Evolutionary conservation across 2,888 invertebrate genomes (phyloP).

Genomic region (Caenorhabditis sulstoni): DNA sequence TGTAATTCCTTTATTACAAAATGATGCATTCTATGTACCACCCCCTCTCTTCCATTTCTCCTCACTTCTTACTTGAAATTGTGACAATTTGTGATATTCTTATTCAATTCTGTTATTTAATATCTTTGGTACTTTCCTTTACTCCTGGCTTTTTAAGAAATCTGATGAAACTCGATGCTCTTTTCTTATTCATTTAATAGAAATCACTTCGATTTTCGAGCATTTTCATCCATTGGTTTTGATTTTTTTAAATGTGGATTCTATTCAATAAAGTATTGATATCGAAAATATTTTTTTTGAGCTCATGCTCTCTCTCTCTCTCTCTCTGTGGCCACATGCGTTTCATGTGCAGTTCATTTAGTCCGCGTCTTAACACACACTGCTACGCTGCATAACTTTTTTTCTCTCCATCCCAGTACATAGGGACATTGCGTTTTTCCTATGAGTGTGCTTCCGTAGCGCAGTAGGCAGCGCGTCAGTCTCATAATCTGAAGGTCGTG

Average conservation of each 20-base stretch:
- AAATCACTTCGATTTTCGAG: slow-evolving; percentile 32
- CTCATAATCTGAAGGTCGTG: slow-evolving; percentile 95
- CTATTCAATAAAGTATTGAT: slow-evolving; percentile 9
- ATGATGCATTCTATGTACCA: slow-evolving; percentile 30
- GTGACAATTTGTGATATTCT: slow-evolving; percentile 51
- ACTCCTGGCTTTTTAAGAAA: slow-evolving; percentile 1
- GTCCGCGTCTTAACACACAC: no score
- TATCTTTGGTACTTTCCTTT: background rate
- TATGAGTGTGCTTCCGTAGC: slow-evolving; percentile 83
- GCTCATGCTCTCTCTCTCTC: no score
- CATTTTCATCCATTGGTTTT: slow-evolving; percentile 54
- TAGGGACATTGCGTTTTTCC: background rate
- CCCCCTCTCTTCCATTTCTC: slow-evolving; percentile 9
- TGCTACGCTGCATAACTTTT: no score
- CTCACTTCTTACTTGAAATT: slow-evolving; percentile 50
- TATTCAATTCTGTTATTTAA: slow-evolving; percentile 1
- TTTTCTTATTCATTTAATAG: slow-evolving; percentile 24
- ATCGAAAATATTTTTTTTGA: no score
- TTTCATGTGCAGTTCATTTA: no score
- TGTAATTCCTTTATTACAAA: slow-evolving; percentile 38
- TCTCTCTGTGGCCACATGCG: no score
- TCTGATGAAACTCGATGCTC: slow-evolving; percentile 45
- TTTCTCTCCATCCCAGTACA: slow-evolving; percentile 21
- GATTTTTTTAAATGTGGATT: slow-evolving; percentile 20
- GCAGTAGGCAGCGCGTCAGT: slow-evolving; percentile 93